A percentile compares a stretch with the other conserved stretches of the same genome.
Conservation (phyloP, 2,797 vertebrate species). For the Lindbergichthys nudifrons region DNA sequence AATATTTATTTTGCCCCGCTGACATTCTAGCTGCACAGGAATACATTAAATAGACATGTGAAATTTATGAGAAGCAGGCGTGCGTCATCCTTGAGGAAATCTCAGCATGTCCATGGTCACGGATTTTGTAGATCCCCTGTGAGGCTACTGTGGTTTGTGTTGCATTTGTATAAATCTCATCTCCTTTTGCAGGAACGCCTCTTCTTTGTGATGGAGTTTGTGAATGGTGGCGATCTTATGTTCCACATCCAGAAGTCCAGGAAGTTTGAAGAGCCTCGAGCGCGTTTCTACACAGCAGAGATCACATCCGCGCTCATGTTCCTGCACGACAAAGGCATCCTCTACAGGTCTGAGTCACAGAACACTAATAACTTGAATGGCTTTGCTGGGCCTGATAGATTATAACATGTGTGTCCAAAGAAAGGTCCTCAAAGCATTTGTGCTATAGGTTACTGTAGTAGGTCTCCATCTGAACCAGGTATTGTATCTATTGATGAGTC, state of each 20-base stretch:
- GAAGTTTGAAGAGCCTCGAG: conserved; percentile 94
- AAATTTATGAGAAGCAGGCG: conserved; percentile 49
- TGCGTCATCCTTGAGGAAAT: conserved; percentile 38
- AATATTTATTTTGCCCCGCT: conserved; percentile 28
- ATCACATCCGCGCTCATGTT: conserved; percentile 98
- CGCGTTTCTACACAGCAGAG: conserved; percentile 95
- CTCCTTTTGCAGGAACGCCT: conserved; percentile 86
- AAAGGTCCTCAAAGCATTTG: background rate
- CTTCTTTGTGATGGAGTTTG: conserved; percentile 99
- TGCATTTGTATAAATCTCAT: conserved; percentile 36
- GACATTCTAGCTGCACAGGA: conserved; percentile 45
- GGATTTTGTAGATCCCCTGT: conserved; percentile 17
- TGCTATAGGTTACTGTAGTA: background rate
- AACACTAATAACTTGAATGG: background rate
- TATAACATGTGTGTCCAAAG: background rate
- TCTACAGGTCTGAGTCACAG: conserved; percentile 90
- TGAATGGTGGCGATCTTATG: conserved; percentile 98
- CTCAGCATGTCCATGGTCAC: conserved; percentile 19
- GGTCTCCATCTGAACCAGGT: background rate
- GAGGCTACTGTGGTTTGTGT: conserved; percentile 16
- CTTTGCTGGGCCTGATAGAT: background rate
- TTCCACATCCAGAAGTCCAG: conserved; percentile 99
- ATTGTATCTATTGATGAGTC: background rate
- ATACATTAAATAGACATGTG: conserved; percentile 43
- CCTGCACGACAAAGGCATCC: conserved; percentile 94